Percentiles rank a stretch among this genome's conserved stretches.
Conservation (phyloP, 2,113 vertebrate genomes). For the Cephalopholis sonnerati region DNA sequence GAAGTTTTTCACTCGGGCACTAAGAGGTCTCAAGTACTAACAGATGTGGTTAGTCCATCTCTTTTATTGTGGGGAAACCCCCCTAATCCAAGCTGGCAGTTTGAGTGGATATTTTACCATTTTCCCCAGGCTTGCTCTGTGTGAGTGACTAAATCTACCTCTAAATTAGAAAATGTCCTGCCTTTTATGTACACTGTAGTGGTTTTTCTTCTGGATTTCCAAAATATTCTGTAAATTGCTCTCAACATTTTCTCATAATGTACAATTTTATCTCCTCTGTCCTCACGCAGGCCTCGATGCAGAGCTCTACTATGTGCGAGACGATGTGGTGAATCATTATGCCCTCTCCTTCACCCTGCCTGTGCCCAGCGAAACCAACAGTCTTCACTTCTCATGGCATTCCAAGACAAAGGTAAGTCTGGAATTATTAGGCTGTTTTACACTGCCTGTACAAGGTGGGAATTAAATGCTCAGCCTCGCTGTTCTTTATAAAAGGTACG, state of each 20-base stretch:
- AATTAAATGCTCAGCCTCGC: too few relatives aligned
- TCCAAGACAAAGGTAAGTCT: slow-evolving; percentile 90
- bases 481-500: too few relatives aligned
- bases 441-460: too few relatives aligned
- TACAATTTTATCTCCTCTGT: slow-evolving; percentile 15
- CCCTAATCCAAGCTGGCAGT: slow-evolving; percentile 25
- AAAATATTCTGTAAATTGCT: neutral
- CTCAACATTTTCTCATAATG: neutral
- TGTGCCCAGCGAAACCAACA: slow-evolving; percentile 95
- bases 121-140: slow-evolving; percentile 7
- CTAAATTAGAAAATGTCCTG: slow-evolving; percentile 10
- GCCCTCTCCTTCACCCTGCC: slow-evolving; percentile 96
- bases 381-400: slow-evolving; percentile 96
- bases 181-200: neutral
- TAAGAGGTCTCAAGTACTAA: slow-evolving; percentile 67
- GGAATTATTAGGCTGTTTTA: too few relatives aligned
- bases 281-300: slow-evolving; percentile 92
- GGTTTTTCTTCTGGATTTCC: neutral
- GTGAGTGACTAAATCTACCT: neutral
- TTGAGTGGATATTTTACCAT: slow-evolving; percentile 27
- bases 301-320: slow-evolving; percentile 96
- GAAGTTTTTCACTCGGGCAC: slow-evolving; percentile 60
- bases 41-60: slow-evolving; percentile 65
- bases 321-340: slow-evolving; percentile 93
- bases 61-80: slow-evolving; percentile 38